Conservation (phyloP, 2,888 invertebrate species). For the Anoncus sp. region DNA sequence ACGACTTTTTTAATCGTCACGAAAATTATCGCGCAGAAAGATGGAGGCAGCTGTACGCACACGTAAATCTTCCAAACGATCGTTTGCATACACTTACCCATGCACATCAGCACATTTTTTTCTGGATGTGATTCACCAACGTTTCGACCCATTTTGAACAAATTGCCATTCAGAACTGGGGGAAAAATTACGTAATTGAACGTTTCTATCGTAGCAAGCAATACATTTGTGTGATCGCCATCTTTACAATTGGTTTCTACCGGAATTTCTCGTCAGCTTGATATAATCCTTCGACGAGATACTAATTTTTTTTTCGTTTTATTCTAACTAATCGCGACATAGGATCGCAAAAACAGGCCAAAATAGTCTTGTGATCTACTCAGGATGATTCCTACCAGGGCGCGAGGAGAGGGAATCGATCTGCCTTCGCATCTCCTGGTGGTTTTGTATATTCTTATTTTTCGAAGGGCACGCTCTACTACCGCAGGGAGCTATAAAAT, state of each 20-base stretch:
- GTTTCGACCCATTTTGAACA: too few species aligned
- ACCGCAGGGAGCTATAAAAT: conserved; percentile 60
- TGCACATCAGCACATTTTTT: too few species aligned
- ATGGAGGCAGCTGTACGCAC: too few species aligned
- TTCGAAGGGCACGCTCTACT: conserved; percentile 49
- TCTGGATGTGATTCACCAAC: too few species aligned
- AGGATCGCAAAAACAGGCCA: conserved; percentile 17
- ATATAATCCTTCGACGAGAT: background rate
- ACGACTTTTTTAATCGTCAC: too few species aligned
- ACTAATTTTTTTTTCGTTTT: background rate
- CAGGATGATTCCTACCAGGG: conserved; percentile 52
- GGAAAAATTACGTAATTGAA: background rate
- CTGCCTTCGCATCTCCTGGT: conserved; percentile 40
- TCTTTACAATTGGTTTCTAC: background rate
- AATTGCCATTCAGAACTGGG: background rate
- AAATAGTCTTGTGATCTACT: conserved; percentile 45
- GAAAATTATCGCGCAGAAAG: too few species aligned
- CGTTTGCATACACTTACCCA: too few species aligned
- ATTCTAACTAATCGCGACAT: conserved; percentile 39
- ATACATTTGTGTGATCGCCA: background rate
- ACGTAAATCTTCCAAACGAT: too few species aligned
- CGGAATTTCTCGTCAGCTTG: conserved; percentile 2
- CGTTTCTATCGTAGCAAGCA: too few species aligned
- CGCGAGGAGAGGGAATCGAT: conserved; percentile 57
- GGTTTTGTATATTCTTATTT: conserved; percentile 46